Base-by-base conservation (phyloP, 2,888 invertebrate genomes). In the Trissoscelio sp. region DNA sequence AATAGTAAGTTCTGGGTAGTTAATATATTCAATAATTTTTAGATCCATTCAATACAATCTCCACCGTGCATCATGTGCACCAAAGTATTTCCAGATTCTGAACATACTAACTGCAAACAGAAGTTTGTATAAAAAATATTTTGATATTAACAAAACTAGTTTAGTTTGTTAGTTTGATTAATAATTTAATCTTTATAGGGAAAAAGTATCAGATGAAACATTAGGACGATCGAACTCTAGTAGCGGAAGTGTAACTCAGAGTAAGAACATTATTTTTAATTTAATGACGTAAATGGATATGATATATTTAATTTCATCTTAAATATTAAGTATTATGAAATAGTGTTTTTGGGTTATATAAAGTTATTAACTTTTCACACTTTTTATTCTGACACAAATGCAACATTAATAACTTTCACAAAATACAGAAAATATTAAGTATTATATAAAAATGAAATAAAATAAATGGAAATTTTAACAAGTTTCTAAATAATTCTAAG, bases 41-140 rank as follows among this genome's bases (percentile, higher is more conserved):
- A 90, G 90, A 89, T 93, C 2, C 93, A 93, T 85, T 92, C 92
- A 86, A 86, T 93, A 81, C 91, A 92, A 20, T 89, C 92, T 1
- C 93, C 93, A 2, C 87, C 91, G 0, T 90, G 92, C 57, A 90
- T 93, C 9, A 90, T 91, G 89, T 91, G 90, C 75, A 90, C 91
- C 9, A 91, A 91, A 86, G 89, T 91, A 18, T 91, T 91, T 80
- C 89, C 91, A 0, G 88, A 87, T 18, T 87, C 89, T 2, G 91
- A 91, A 53, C 90, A 90, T 73, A 86, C 69, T 14, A 57, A 80
- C 5, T 88, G 87, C 53, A 89, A 82, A 28, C 85, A 84, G 48
- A 89, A 86, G 91, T 91, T 83, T 83, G 83, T 18, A 53, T 62
- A 53, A 12, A 22, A 20, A 34, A n/a, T n/a, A n/a, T n/a, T n/a